A percentile compares a stretch with the other conserved stretches of the same genome.
These are phyloP conservation scores for Polyploca ridens DNA, from an alignment of 2,888 invertebrate genomes.

Conservation along the genomic window DNA sequence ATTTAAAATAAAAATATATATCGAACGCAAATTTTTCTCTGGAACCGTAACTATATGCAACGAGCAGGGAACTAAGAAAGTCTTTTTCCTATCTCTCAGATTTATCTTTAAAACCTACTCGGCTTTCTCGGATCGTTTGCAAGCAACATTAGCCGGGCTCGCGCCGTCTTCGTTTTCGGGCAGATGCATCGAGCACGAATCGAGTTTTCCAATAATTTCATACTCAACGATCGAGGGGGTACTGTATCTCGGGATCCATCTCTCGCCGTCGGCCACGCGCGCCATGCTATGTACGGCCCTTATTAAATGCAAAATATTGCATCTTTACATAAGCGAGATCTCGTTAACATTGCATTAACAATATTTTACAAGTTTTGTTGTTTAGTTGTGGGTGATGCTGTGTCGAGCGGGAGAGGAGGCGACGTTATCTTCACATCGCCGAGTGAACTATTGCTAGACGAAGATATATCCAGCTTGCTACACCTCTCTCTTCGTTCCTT, in stretches of 20 bases:
- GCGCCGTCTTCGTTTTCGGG: slow-evolving; percentile 45
- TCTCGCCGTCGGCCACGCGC: slow-evolving; percentile 74
- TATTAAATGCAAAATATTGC: slow-evolving; percentile 82
- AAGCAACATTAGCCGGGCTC: slow-evolving; percentile 63
- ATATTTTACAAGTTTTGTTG: slow-evolving; percentile 64
- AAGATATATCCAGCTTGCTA: neutral
- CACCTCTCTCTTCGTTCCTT: slow-evolving; percentile 1
- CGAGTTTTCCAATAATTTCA: slow-evolving; percentile 82
- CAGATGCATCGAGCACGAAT: slow-evolving; percentile 81
- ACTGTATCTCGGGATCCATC: slow-evolving; percentile 69
- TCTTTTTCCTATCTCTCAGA: slow-evolving; percentile 58
- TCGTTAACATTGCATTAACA: slow-evolving; percentile 77
- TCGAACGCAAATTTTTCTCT: slow-evolving; percentile 19
- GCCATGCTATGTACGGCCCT: slow-evolving; percentile 62
- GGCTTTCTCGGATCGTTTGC: slow-evolving; percentile 69
- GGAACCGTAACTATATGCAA: slow-evolving; percentile 54
- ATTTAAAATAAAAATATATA: slow-evolving; percentile 32
- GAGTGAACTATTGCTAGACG: slow-evolving; percentile 5
- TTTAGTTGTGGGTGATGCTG: slow-evolving; percentile 11
- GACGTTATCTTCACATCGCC: slow-evolving; percentile 5
- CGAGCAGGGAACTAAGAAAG: slow-evolving; percentile 45
- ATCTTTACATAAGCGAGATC: slow-evolving; percentile 73
- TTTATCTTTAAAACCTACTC: slow-evolving; percentile 76
- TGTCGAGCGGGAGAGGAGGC: neutral
- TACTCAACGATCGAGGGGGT: slow-evolving; percentile 69